Conservation (phyloP, 2,888 invertebrate species). For the Drosophila pseudotakahashii region DNA sequence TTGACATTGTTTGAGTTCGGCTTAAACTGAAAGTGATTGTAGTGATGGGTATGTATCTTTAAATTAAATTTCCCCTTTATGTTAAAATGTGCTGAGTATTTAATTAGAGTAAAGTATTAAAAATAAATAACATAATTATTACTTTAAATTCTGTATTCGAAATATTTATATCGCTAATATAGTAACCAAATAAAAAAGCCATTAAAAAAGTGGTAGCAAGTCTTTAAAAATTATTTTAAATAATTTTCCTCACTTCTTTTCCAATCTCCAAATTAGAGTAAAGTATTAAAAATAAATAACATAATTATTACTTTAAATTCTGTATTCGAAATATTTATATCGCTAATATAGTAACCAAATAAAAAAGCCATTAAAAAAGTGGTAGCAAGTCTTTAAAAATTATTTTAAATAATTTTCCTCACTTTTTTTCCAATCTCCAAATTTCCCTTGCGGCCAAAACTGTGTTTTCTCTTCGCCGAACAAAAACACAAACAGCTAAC, state of each 20-base stretch:
- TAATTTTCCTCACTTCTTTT: not conserved
- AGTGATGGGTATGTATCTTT: not conserved
- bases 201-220: not conserved
- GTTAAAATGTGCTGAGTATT: not conserved
- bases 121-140: not conserved
- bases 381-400: not conserved
- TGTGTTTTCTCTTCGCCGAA: constrained; percentile 23
- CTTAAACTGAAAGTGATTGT: constrained; percentile 3
- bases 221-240: not conserved
- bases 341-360: no score
- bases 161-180: no score
- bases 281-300: no score
- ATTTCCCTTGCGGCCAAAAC: constrained; percentile 4
- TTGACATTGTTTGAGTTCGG: constrained; percentile 20
- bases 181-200: no score
- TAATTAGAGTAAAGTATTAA: not conserved
- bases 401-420: not conserved
- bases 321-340: no score
- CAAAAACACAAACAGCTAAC: constrained; percentile 20
- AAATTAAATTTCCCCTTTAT: not conserved
- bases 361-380: not conserved
- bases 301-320: no score
- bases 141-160: no score
- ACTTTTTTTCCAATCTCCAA: not conserved
- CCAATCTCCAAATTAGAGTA: constrained; percentile 5